Base-by-base conservation (phyloP, 2,888 invertebrate species). In the Tetrapedia diversipes region DNA sequence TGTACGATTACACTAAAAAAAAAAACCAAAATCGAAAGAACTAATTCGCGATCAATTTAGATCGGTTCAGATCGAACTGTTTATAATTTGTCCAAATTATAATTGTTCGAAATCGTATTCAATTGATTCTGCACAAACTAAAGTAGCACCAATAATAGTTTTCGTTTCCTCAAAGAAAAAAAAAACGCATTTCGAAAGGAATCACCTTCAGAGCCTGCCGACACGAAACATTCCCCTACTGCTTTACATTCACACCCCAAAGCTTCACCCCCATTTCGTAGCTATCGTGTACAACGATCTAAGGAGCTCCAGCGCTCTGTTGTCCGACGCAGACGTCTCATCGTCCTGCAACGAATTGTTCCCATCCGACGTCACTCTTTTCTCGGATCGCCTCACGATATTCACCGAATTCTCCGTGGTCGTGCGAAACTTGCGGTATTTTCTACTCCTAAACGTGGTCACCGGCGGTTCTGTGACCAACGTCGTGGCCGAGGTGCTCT, bases 241-340 rank as follows among this genome's bases (percentile, higher is more conserved):
- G 54, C 19, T 41, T 63, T 54, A 53, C 39, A 29, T 45, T 29
- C 47, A 34, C 29, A 10, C 27, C 41, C 22, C 10, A 19, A 16
- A 41, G n/a, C n/a, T 60, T 92, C 93, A 94, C 86, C 96, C 96
- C 94, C 96, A 97, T 92, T 95, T 95, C 24, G 97, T 96, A 69
- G 97, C 97, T 90, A 97, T 95, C 79, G 96, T 95, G 92, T 97
- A 97, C 70, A 97, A 93, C 79, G 97, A 96, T 92, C 96, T 95
- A 89, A 97, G 94, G 84, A 97, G 92, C 92, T 97, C 96, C 86
- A 97, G 92, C 16, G 97, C 97, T 90, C 97, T 94, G 27, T 95
- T 94, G 87, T 97, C 97, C 16, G 97, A 95, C 64, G 81, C 93
- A 89, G 87, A 90, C 84, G 79, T 93, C 91, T 88, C 88, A 83